Evolutionary conservation across 1,140 invertebrate species (phyloP).

Genomic region (Drosophila lacertosa): DNA sequence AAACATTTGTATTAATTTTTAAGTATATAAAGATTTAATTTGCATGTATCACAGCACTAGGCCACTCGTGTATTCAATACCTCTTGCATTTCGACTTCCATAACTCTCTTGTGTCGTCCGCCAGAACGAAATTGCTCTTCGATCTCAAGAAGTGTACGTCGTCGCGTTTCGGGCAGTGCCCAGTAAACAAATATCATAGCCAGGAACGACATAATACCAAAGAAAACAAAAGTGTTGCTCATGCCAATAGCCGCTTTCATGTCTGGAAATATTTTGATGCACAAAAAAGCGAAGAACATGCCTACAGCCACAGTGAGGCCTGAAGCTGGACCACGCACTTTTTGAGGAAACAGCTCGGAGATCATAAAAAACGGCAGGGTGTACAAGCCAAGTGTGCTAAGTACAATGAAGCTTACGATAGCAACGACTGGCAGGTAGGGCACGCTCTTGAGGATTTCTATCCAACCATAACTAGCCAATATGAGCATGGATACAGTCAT

Average conservation of each 20-base stretch:
- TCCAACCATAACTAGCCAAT: constrained; percentile 83
- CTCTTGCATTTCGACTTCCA: constrained; percentile 67
- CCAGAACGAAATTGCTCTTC: constrained; percentile 85
- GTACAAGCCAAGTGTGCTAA: constrained; percentile 87
- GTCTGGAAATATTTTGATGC: constrained; percentile 89
- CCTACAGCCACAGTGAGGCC: constrained; percentile 88
- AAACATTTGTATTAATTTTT: background rate
- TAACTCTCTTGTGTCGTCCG: constrained; percentile 1
- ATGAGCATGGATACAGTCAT: constrained; percentile 87
- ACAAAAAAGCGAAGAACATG: constrained; percentile 90
- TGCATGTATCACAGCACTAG: constrained; percentile 32
- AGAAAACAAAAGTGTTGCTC: constrained; percentile 89
- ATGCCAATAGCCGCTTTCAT: constrained; percentile 86
- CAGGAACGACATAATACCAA: constrained; percentile 87
- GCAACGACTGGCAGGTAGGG: constrained; percentile 84
- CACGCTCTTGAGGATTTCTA: constrained; percentile 53
- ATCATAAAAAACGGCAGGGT: constrained; percentile 90
- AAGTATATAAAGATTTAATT: background rate
- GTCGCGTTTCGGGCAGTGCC: constrained; percentile 92
- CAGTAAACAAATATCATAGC: constrained; percentile 89
- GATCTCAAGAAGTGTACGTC: constrained; percentile 90
- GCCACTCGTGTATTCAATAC: constrained; percentile 23
- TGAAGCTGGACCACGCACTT: constrained; percentile 88
- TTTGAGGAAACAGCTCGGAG: constrained; percentile 89
- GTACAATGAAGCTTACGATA: constrained; percentile 86